phyloP scores from a whole-genome alignment of 1,140 invertebrate species.

The Brachionus sp. region DNA sequence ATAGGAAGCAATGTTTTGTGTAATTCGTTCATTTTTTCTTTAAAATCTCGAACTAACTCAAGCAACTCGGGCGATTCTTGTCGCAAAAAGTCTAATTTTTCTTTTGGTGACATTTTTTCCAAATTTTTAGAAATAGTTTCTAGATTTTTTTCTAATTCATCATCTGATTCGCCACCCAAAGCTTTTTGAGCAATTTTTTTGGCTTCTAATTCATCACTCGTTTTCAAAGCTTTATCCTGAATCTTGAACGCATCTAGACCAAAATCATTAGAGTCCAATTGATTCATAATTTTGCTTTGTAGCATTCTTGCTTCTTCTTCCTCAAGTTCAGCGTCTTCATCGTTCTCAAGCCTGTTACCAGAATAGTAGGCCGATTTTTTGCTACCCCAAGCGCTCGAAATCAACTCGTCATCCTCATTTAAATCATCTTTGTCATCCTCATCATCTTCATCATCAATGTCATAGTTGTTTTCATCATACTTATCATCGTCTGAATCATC shows the following conservation, averaged over 20 bases:
- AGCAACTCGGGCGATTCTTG: constrained; percentile 80
- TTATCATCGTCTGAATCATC: constrained; percentile 48
- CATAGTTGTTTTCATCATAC: constrained; percentile 48
- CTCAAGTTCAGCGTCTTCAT: constrained; percentile 72
- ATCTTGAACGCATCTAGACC: constrained; percentile 66
- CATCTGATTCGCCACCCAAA: constrained; percentile 52
- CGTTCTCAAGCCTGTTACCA: constrained; percentile 80
- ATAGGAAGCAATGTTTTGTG: constrained; percentile 67
- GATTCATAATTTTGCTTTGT: constrained; percentile 71
- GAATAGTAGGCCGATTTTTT: constrained; percentile 74
- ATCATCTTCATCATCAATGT: constrained; percentile 49
- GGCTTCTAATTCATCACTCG: constrained; percentile 25
- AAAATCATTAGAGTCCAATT: constrained; percentile 77
- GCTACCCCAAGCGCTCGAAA: constrained; percentile 77
- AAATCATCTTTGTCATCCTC: constrained; percentile 29
- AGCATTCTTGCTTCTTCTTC: constrained; percentile 78
- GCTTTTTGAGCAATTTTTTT: background rate
- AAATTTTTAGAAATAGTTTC: constrained; percentile 70
- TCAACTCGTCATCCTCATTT: constrained; percentile 47
- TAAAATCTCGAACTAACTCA: constrained; percentile 71
- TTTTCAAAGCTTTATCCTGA: constrained; percentile 43
- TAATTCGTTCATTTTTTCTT: constrained; percentile 66
- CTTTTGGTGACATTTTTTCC: constrained; percentile 68
- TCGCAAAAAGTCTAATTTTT: constrained; percentile 70
- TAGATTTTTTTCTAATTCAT: constrained; percentile 52